These are phyloP conservation scores for Mus spicilegus DNA, from an alignment of 2,113 vertebrate genomes.

Conservation along the genomic window DNA sequence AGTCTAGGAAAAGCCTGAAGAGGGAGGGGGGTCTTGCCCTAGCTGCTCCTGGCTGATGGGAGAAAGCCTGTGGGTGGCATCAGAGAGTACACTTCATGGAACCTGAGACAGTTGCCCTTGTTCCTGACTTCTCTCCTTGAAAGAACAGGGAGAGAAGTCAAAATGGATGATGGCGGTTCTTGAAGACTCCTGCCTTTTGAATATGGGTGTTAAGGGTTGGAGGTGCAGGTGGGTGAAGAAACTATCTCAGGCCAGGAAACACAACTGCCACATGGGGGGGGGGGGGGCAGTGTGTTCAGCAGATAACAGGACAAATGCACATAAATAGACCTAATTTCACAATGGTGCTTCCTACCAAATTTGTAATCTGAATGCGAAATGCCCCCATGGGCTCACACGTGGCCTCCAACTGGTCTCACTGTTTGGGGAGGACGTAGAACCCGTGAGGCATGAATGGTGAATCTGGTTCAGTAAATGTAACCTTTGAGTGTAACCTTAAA, in stretches of 20 bases:
- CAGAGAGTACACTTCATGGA: background rate
- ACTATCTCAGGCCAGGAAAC: conserved; percentile 16
- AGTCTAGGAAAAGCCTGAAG: conserved; percentile 2
- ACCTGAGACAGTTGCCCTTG: background rate
- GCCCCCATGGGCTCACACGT: background rate
- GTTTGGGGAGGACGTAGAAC: background rate
- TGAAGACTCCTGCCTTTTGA: conserved; percentile 34
- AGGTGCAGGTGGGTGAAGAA: background rate
- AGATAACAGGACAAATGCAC: background rate
- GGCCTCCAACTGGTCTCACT: background rate
- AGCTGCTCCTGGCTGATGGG: background rate
- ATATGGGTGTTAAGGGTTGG: background rate
- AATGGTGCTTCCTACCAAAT: background rate
- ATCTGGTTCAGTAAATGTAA: background rate
- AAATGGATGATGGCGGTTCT: background rate
- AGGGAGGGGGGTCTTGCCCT: background rate
- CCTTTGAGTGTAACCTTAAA: background rate
- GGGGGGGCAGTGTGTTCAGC: background rate
- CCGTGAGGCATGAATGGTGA: too few relatives aligned
- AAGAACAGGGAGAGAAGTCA: background rate
- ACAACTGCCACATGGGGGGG: background rate
- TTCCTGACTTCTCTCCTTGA: background rate
- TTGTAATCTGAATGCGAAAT: background rate
- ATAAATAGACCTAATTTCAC: background rate
- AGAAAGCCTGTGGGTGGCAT: background rate